Base-by-base conservation (phyloP, 1,140 invertebrate genomes). In the Caenorhabditis brenneri region DNA sequence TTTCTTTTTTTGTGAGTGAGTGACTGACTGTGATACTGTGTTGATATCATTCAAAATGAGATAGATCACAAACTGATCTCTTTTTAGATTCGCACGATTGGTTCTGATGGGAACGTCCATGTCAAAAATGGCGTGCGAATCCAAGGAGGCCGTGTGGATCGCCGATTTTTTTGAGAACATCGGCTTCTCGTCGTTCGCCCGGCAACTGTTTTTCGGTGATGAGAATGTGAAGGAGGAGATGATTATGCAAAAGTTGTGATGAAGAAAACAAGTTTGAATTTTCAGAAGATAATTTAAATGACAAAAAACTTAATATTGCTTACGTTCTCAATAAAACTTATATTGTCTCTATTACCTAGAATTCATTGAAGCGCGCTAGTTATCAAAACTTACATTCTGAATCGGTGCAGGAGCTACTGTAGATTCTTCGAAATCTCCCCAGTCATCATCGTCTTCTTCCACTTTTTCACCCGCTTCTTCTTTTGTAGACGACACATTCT, bases 91-190 rank as follows among this genome's bases (percentile, higher is more conserved):
- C 65, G 85, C 86, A 33, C 83, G 85, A 48, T 85, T 87, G 60
- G 79, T 89, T 29, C 84, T 90, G 55, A 86, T 90, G n/a, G 89
- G 89, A 53, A 90, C 89, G 29, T 87, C 88, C 39, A 89, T 90
- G 33, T 89, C 89, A 48, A 90, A 90, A 65, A 90, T 90, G 88
- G 87, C 87, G 27, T 88, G 87, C 36, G 89, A 90, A 84, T 90
- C 90, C 88, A 88, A 88, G 69, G 89, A 89, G 80, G 88, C 89
- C 22, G 88, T 90, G 24, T 87, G 91, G 24, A 90, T 90, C 2
- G 89, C 89, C 6, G 89, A 90, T 79, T 90, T 90, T 58, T 90
- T 90, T 74, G 88, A 88, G 33, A 88, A 89, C 80, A 87, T 89
- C 79, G 80, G 82, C n/a, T 89, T 89, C 81, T 87, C 88, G 24